Conservation (phyloP, 1,140 invertebrate species). For the Drosophila insularis region DNA sequence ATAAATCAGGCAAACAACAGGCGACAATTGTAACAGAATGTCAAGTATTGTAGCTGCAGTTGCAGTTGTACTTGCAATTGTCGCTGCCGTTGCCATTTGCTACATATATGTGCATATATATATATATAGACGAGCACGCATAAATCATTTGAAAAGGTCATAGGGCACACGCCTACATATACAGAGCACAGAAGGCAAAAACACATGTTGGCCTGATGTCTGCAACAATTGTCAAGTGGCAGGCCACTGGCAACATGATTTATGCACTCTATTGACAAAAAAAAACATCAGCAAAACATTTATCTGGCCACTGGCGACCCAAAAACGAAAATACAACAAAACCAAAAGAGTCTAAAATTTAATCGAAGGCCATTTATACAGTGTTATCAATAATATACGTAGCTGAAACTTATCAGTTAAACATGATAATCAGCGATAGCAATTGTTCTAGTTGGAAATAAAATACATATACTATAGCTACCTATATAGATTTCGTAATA, state of each 20-base stretch:
- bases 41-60: slow-evolving; percentile 41
- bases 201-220: slow-evolving; percentile 51
- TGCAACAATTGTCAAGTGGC: slow-evolving; percentile 50
- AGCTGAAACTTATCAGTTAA: slow-evolving; percentile 60
- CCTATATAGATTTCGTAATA: not conserved
- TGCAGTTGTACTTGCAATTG: slow-evolving; percentile 14
- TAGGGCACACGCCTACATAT: slow-evolving; percentile 43
- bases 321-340: slow-evolving; percentile 17
- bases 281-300: not conserved
- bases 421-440: slow-evolving; percentile 39
- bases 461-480: not conserved
- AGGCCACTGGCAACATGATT: slow-evolving; percentile 35
- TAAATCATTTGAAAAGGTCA: slow-evolving; percentile 41
- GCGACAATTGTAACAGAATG: slow-evolving; percentile 69
- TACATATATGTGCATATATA: not conserved
- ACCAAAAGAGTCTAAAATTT: not conserved
- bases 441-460: slow-evolving; percentile 19
- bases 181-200: not conserved
- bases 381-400: slow-evolving; percentile 11
- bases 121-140: slow-evolving; percentile 17
- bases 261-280: slow-evolving; percentile 43
- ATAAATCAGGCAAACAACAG: slow-evolving; percentile 18
- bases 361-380: slow-evolving; percentile 11
- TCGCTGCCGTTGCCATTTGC: slow-evolving; percentile 13
- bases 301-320: slow-evolving; percentile 32